Evolutionary conservation across 2,888 invertebrate species (phyloP).

Genomic region (Oligia fasciuncula): DNA sequence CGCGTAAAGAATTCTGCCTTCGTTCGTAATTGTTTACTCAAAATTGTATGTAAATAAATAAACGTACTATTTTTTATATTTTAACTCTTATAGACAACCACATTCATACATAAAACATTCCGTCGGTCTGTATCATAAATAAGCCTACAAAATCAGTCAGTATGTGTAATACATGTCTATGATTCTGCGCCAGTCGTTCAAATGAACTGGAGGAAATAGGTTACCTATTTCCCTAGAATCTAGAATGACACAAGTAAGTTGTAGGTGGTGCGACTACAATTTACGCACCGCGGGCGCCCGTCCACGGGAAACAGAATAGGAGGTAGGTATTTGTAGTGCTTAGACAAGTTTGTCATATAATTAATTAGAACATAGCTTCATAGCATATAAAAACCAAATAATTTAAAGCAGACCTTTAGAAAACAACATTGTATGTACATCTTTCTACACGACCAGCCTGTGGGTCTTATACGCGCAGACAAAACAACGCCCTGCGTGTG

Average conservation of each 20-base stretch:
- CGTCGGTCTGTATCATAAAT: not conserved
- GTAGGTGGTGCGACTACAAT: slow-evolving; percentile 24
- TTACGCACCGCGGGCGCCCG: slow-evolving; percentile 18
- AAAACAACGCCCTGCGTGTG: not conserved
- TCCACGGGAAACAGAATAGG: not conserved
- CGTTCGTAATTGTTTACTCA: too few species aligned
- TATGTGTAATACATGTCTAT: slow-evolving; percentile 9
- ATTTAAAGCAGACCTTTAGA: not conserved
- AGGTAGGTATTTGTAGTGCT: slow-evolving; percentile 1
- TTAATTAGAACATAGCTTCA: not conserved
- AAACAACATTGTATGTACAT: not conserved
- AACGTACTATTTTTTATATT: too few species aligned
- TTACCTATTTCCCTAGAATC: slow-evolving; percentile 48
- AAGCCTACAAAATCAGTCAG: slow-evolving; percentile 5
- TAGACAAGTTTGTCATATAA: not conserved
- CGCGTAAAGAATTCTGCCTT: too few species aligned
- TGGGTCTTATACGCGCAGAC: not conserved
- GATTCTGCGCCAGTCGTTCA: slow-evolving; percentile 19
- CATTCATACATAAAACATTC: not conserved
- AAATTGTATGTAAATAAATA: too few species aligned
- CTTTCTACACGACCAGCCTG: not conserved
- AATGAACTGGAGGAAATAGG: slow-evolving; percentile 47
- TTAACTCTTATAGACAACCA: not conserved
- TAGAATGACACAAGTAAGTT: slow-evolving; percentile 29
- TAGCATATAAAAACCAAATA: not conserved